Evolutionary conservation across 2,113 vertebrate genomes (phyloP).

Genomic region (Machaerirhynchus nigripectus): DNA sequence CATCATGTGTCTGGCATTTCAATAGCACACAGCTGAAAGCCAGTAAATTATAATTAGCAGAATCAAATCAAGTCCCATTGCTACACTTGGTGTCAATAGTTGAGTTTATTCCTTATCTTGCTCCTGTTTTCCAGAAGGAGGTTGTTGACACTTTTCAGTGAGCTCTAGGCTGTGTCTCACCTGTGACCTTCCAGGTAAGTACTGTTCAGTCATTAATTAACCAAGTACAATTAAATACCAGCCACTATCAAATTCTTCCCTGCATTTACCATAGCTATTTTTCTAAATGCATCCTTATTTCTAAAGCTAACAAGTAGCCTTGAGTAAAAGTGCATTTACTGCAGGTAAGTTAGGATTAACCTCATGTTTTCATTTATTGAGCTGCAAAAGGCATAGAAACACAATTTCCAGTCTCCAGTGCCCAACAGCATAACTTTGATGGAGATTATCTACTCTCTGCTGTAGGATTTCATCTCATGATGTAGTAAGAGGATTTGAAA

Average conservation of each 20-base stretch:
- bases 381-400: neutral
- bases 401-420: neutral
- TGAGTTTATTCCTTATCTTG: neutral
- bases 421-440: neutral
- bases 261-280: neutral
- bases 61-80: neutral
- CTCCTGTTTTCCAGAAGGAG: neutral
- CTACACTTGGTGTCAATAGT: neutral
- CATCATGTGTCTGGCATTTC: neutral
- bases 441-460: slow-evolving; percentile 35
- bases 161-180: neutral
- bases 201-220: neutral
- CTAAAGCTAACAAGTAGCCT: neutral
- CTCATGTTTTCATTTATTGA: neutral
- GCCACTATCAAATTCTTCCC: neutral
- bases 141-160: neutral
- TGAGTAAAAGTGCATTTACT: neutral
- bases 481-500: slow-evolving; percentile 51
- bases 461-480: slow-evolving; percentile 28
- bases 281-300: neutral
- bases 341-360: neutral
- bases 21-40: neutral
- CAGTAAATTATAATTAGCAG: neutral
- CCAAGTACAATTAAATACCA: neutral
- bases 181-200: neutral